Conservation (phyloP, 2,797 vertebrate genomes). For the Argya squamiceps region DNA sequence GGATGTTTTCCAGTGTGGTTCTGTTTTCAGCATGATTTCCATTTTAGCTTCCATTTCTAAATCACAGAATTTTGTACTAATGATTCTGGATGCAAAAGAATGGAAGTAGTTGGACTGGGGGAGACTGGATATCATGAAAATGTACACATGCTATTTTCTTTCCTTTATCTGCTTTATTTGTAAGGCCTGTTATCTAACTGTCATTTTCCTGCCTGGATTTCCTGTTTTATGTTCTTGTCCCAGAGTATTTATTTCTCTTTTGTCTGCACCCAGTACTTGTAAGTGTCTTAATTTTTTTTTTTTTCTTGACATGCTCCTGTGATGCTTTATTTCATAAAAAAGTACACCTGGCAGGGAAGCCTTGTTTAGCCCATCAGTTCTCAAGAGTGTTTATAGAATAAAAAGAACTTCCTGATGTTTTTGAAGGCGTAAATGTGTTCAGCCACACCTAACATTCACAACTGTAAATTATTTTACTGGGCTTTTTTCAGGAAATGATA, state of each 20-base stretch:
- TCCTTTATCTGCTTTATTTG: background rate
- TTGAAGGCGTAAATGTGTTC: background rate
- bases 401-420: slow-evolving; percentile 26
- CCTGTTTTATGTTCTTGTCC: background rate
- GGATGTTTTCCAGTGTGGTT: background rate
- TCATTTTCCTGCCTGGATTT: slow-evolving; percentile 31
- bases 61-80: background rate
- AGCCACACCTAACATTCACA: background rate
- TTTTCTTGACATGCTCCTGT: background rate
- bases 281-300: slow-evolving; percentile 36
- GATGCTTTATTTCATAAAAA: background rate
- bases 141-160: background rate
- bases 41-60: background rate
- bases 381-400: background rate
- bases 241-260: slow-evolving; percentile 1
- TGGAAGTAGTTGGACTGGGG: background rate
- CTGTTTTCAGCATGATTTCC: background rate
- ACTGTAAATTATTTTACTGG: background rate
- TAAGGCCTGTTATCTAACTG: background rate
- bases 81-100: background rate
- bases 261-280: background rate
- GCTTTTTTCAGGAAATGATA: background rate
- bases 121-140: background rate
- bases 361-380: background rate
- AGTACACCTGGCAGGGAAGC: background rate